Conservation (phyloP, 2,888 invertebrate genomes). For the Rhaphigaster nebulosa region DNA sequence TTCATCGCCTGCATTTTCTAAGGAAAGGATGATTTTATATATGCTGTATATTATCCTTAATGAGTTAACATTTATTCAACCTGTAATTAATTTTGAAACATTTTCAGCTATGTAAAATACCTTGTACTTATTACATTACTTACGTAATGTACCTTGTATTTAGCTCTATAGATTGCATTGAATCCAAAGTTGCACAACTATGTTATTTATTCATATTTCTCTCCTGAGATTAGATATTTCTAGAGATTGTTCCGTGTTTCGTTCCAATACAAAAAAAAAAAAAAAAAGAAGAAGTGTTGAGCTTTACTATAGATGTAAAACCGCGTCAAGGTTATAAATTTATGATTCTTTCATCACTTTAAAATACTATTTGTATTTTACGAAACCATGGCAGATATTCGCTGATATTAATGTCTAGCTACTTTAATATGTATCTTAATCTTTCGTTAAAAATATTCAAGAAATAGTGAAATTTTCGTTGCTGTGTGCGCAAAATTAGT, state of each 20-base stretch:
- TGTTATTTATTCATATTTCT: conserved; percentile 1
- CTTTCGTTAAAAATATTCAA: no score
- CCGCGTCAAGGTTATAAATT: background rate
- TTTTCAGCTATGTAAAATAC: background rate
- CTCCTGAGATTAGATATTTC: background rate
- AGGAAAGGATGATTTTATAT: background rate
- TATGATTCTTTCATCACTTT: background rate
- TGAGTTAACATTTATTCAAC: background rate
- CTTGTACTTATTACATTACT: background rate
- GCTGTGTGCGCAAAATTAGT: no score
- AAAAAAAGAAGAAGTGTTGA: no score
- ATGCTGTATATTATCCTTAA: background rate
- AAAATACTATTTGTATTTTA: background rate
- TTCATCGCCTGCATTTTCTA: background rate
- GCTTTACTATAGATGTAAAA: background rate
- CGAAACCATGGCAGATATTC: background rate
- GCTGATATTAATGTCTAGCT: background rate
- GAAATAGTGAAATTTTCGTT: no score
- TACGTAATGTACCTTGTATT: background rate
- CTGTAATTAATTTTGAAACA: background rate
- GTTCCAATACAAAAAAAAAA: background rate
- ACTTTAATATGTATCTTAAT: background rate
- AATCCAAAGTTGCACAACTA: background rate
- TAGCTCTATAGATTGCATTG: background rate
- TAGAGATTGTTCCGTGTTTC: background rate